A percentile compares a stretch with the other conserved stretches of the same genome.
These are phyloP conservation scores for Rhinolophus sinicus DNA, from an alignment of 2,113 vertebrate genomes.

Conservation along the genomic window DNA sequence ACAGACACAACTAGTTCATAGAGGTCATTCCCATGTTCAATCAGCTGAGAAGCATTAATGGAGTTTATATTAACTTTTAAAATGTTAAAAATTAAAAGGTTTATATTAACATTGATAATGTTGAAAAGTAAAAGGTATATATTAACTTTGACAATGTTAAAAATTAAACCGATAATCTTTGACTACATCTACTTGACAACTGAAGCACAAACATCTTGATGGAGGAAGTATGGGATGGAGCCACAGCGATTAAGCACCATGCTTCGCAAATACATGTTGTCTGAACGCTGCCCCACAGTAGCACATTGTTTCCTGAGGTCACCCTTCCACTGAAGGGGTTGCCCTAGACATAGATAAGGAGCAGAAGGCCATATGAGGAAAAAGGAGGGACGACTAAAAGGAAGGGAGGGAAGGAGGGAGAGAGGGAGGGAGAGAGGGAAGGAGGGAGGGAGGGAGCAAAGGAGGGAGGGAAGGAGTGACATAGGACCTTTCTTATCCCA, in stretches of 20 bases:
- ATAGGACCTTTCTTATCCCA: neutral
- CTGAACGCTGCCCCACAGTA: neutral
- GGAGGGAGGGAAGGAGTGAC: neutral
- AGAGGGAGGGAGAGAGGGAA: neutral
- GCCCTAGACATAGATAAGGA: neutral
- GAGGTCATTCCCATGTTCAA: slow-evolving; percentile 64
- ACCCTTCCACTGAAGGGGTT: neutral
- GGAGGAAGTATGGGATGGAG: neutral
- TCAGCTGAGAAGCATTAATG: slow-evolving; percentile 56
- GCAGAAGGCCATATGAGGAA: neutral
- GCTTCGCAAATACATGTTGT: neutral
- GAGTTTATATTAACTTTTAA: slow-evolving; percentile 75
- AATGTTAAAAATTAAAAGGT: slow-evolving; percentile 77
- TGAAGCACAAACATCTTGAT: neutral
- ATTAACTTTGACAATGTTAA: slow-evolving; percentile 74
- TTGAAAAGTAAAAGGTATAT: slow-evolving; percentile 58
- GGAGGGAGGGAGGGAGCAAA: neutral
- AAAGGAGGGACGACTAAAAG: neutral
- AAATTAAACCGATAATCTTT: slow-evolving; percentile 50
- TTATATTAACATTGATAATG: slow-evolving; percentile 35
- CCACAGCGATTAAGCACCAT: neutral
- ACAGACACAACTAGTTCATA: slow-evolving; percentile 4
- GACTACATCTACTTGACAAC: neutral
- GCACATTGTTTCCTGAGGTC: neutral
- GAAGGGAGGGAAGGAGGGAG: neutral